Percentiles rank a stretch among this genome's conserved stretches.
Evolutionary conservation across 2,113 vertebrate genomes (phyloP).

Genomic region (Dascyllus trimaculatus): DNA sequence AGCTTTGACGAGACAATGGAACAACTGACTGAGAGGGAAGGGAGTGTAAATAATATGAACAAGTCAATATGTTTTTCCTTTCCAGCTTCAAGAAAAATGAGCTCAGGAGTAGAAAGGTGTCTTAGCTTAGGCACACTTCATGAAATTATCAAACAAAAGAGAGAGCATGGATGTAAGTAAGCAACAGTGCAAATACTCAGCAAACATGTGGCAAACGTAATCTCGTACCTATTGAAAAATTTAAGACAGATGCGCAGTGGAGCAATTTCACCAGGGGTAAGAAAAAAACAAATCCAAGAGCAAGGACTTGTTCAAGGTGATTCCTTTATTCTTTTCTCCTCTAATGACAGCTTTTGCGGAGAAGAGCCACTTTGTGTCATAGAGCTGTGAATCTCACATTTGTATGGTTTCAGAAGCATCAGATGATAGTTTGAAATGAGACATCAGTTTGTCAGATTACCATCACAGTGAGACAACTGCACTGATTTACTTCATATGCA

Average conservation of each 20-base stretch:
- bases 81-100: constrained; percentile 15
- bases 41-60: constrained; percentile 42
- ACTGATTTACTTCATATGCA: not conserved
- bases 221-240: constrained; percentile 58
- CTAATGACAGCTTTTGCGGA: constrained; percentile 26
- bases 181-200: constrained; percentile 25
- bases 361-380: constrained; percentile 31
- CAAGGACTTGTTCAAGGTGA: constrained; percentile 71
- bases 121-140: constrained; percentile 32
- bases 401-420: not conserved
- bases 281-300: constrained; percentile 42
- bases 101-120: constrained; percentile 19
- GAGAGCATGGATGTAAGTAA: constrained; percentile 14
- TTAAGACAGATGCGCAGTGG: constrained; percentile 53
- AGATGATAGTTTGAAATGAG: constrained; percentile 21
- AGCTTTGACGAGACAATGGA: constrained; percentile 59
- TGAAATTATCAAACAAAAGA: constrained; percentile 42
- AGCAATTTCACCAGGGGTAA: constrained; percentile 40
- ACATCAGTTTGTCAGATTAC: constrained; percentile 20
- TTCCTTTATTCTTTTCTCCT: constrained; percentile 30
- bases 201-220: constrained; percentile 39
- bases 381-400: constrained; percentile 15
- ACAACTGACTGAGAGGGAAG: constrained; percentile 33
- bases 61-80: constrained; percentile 56
- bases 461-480: not conserved